phyloP scores from a whole-genome alignment of 2,888 invertebrate genomes.

The Diaperis boleti region DNA sequence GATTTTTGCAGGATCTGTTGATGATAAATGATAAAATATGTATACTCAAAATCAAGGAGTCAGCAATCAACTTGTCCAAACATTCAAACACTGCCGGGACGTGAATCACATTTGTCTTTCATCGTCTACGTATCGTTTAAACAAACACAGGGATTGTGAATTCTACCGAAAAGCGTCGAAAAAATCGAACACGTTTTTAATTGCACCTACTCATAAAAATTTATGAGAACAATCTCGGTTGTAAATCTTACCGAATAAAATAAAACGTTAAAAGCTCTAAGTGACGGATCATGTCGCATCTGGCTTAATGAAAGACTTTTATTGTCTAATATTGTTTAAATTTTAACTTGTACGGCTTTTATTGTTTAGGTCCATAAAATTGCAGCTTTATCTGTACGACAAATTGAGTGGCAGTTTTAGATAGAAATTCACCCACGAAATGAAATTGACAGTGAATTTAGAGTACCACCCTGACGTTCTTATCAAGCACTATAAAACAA shows the following conservation, averaged over 20 bases:
- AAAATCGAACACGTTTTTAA: conserved; percentile 20
- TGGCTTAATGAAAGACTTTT: conserved; percentile 38
- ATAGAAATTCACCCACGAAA: too few relatives aligned
- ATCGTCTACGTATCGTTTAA: conserved; percentile 37
- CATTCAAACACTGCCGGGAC: conserved; percentile 38
- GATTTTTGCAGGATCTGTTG: conserved; percentile 38
- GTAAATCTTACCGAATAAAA: conserved; percentile 40
- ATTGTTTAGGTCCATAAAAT: conserved; percentile 23
- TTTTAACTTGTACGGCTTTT: conserved; percentile 22
- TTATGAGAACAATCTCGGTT: conserved; percentile 32
- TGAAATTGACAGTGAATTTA: too few relatives aligned
- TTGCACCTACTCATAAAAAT: conserved; percentile 26
- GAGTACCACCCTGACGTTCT: too few relatives aligned
- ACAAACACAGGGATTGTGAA: conserved; percentile 37
- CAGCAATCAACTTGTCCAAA: conserved; percentile 44
- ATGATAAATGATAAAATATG: conserved; percentile 44
- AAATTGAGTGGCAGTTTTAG: too few relatives aligned
- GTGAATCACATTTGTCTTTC: conserved; percentile 45
- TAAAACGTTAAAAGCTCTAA: conserved; percentile 39
- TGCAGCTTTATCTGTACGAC: conserved; percentile 6
- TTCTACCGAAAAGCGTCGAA: conserved; percentile 14
- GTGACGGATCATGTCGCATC: conserved; percentile 37
- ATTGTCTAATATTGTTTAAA: conserved; percentile 31
- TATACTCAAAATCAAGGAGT: conserved; percentile 40
- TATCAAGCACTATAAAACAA: too few relatives aligned